Conservation (phyloP, 2,113 vertebrate species). For the Myiopsitta monachus region DNA sequence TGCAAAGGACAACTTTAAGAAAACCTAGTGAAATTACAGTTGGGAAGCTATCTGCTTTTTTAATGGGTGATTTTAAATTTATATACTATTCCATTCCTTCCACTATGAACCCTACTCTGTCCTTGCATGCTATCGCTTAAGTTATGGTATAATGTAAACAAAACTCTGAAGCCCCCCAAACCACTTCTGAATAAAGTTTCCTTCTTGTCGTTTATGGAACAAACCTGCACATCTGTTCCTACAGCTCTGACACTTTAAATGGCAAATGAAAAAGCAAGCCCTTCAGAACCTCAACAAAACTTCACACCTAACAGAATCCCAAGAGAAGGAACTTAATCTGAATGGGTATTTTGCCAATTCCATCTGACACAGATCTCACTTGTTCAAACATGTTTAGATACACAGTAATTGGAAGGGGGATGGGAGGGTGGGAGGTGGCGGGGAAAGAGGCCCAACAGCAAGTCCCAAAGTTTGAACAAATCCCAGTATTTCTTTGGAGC, state of each 20-base stretch:
- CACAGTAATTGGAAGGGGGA: background rate
- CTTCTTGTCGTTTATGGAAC: background rate
- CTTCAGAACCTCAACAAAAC: background rate
- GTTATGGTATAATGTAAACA: background rate
- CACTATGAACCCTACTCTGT: background rate
- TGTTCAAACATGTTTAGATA: background rate
- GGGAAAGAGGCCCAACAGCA: background rate
- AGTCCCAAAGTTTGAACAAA: background rate
- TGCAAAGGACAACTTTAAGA: background rate
- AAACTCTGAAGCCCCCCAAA: background rate
- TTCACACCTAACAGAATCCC: background rate
- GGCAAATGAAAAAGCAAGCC: background rate
- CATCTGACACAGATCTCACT: background rate
- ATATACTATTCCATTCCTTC: background rate
- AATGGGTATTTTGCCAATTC: background rate
- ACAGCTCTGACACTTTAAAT: background rate
- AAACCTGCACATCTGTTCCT: background rate
- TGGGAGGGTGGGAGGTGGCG: background rate
- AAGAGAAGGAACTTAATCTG: background rate
- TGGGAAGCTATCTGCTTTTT: background rate
- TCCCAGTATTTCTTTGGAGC: background rate
- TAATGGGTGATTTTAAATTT: background rate
- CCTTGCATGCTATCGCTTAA: background rate
- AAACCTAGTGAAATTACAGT: background rate
- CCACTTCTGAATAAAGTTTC: background rate